Conservation (phyloP, 1,140 invertebrate genomes). For the Mamestra configurata region DNA sequence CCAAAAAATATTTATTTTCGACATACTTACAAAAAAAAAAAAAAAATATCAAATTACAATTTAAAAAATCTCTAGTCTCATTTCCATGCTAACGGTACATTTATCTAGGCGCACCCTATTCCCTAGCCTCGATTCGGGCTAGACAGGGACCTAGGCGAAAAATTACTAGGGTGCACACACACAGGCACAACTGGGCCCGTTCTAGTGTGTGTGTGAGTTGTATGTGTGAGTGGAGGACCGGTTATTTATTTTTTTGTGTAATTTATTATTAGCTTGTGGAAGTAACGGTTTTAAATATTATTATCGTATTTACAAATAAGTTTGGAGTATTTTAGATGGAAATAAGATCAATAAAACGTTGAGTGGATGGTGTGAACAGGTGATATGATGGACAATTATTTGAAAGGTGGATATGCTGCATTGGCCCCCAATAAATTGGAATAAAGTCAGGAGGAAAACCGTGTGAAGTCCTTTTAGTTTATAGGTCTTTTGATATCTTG, state of each 20-base stretch:
- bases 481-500: no score
- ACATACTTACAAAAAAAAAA: background rate
- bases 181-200: background rate
- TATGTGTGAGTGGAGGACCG: background rate
- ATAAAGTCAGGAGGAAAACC: no score
- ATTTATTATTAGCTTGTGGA: background rate
- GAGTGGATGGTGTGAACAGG: no score
- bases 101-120: constrained; percentile 83
- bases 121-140: constrained; percentile 77
- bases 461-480: no score
- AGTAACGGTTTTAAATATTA: no score
- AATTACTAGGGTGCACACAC: constrained; percentile 67
- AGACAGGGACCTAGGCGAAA: constrained; percentile 84
- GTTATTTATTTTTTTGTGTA: background rate
- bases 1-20: background rate
- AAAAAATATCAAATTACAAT: background rate
- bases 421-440: no score
- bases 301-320: no score
- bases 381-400: no score
- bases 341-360: no score
- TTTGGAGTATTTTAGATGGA: no score
- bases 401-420: no score
- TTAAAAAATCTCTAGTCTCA: background rate
- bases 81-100: constrained; percentile 69
- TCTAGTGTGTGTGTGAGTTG: background rate